A percentile compares a stretch with the other conserved stretches of the same genome.
These are phyloP conservation scores for Stichodactyla helianthus DNA, from an alignment of 64 coral and sea anemone species.

Conservation along the genomic window DNA sequence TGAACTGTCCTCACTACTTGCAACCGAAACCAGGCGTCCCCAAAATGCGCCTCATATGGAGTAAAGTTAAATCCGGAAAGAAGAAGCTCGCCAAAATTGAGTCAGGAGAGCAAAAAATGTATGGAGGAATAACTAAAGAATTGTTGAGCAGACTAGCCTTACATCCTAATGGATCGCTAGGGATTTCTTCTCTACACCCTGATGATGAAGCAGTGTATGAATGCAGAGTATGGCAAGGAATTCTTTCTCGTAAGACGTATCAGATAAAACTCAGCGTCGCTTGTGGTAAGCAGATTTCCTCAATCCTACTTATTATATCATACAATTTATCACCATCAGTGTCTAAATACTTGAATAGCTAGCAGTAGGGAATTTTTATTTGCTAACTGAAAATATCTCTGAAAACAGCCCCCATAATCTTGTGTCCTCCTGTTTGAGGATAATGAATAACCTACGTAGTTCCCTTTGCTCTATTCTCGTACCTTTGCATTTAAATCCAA, in stretches of 20 bases:
- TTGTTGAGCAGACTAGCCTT: not conserved
- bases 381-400: no score
- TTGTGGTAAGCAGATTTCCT: not conserved
- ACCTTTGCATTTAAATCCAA: no score
- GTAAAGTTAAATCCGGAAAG: not conserved
- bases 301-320: no score
- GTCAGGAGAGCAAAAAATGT: not conserved
- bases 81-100: not conserved
- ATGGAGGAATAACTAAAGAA: not conserved
- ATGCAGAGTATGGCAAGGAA: not conserved
- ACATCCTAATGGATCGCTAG: not conserved
- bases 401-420: no score
- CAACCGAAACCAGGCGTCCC: not conserved
- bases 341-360: no score
- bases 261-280: not conserved
- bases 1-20: not conserved
- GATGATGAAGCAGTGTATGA: not conserved
- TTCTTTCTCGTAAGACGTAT: not conserved
- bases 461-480: no score
- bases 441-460: no score
- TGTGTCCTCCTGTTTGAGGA: no score
- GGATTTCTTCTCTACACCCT: not conserved
- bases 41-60: not conserved
- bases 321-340: no score
- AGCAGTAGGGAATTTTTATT: no score